Base-by-base conservation (phyloP, 2,888 invertebrate species). In the Tillus elongatus region DNA sequence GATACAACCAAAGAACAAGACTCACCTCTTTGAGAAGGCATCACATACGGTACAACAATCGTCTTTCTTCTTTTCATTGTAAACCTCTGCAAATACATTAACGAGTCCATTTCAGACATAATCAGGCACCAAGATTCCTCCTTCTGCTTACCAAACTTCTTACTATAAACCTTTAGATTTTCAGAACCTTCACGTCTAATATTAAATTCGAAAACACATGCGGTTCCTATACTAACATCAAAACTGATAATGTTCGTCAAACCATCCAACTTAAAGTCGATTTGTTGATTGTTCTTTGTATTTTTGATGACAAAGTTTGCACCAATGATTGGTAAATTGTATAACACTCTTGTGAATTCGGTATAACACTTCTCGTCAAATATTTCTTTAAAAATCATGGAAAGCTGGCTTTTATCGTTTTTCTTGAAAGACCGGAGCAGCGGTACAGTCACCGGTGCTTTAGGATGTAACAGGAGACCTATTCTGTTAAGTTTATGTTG, bases 61-160 rank as follows among this genome's bases (percentile, higher is more conserved):
- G 60, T 67, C 33, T 60, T 61, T 8, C 59, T 63, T 11, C 72
- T 73, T 27, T 67, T 72, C 3, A 79, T 67, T 0, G 70, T 63
- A 0, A 82, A 69, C 33, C 95, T 69, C 61, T 91, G 92, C 56
- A 96, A 65, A 1, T 91, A 90, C 43, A 83, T 64, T 19, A 96
- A 69, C 53, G 92, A 72, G 1, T 69, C 68, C 35, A 78, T 76
- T 13, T 77, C 65, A 2, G 93, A 95, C 4, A 97, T 68, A 0
- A 91, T 74, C 2, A 93, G 58, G 65, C 96, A 84, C 97, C 97
- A 98, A 37, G 92, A 89, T 61, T 96, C 96, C 57, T 88, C 89
- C 68, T 96, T 97, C 24, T 82, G 80, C 61, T 95, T 93, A 2
- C 90, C 82, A 70, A 91, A 97, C 43, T 80, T 77, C 0, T 89